These are phyloP conservation scores for Oxygymnocypris stewartii DNA, from an alignment of 2,113 vertebrate species.

Conservation along the genomic window DNA sequence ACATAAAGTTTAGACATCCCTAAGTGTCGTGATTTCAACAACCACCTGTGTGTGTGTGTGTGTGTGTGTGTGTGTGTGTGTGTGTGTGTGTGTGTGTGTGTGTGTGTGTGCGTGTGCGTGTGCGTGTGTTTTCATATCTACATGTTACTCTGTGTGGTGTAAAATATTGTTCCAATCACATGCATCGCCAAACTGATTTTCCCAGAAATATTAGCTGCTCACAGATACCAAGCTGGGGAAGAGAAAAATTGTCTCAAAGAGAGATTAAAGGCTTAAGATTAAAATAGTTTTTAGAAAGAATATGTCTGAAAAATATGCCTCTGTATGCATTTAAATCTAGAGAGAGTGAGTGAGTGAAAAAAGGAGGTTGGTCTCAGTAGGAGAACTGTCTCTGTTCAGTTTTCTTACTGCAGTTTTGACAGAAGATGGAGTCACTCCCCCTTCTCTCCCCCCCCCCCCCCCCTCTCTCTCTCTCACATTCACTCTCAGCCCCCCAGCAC, in stretches of 20 bases:
- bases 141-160: neutral
- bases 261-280: neutral
- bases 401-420: slow-evolving; percentile 32
- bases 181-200: neutral
- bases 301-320: neutral
- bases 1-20: too few relatives aligned
- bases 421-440: neutral
- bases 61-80: too few relatives aligned
- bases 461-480: slow-evolving; percentile 11
- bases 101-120: too few relatives aligned
- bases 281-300: neutral
- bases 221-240: neutral
- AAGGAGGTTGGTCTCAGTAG: slow-evolving; percentile 6
- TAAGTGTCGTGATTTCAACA: too few relatives aligned
- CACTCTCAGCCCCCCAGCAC: neutral
- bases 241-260: neutral
- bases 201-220: slow-evolving; percentile 2
- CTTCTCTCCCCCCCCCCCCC: neutral
- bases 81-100: too few relatives aligned
- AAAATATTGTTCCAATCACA: neutral
- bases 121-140: too few relatives aligned
- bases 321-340: neutral
- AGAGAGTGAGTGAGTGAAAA: neutral
- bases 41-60: too few relatives aligned
- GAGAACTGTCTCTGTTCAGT: slow-evolving; percentile 12